Evolutionary conservation across 2,113 vertebrate genomes (phyloP).

Genomic region (Callocephalon fimbriatum): DNA sequence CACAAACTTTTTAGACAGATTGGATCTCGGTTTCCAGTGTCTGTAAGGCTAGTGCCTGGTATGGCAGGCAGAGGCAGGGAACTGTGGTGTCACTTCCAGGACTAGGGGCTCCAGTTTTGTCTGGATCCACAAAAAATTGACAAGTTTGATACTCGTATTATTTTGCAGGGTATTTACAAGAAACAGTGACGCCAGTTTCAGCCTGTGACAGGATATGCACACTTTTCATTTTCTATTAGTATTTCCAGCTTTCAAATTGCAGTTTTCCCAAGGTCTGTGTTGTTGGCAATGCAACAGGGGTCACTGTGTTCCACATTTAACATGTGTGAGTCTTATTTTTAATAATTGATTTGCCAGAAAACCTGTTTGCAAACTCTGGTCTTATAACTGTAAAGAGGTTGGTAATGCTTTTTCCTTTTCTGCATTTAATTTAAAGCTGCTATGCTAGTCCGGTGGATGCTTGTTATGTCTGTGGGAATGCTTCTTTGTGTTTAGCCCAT

Average conservation of each 20-base stretch:
- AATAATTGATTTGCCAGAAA: slow-evolving; percentile 1
- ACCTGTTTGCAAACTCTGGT: background rate
- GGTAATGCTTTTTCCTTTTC: background rate
- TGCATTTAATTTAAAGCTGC: background rate
- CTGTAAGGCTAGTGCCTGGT: background rate
- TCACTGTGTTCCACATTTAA: background rate
- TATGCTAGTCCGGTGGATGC: background rate
- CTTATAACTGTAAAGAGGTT: background rate
- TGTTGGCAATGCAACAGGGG: background rate
- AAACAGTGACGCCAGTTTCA: background rate
- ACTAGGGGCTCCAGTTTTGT: background rate
- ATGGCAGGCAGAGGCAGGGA: background rate
- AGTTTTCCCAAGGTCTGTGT: background rate
- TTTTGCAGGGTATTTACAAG: background rate
- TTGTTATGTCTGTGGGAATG: background rate
- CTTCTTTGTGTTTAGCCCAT: background rate
- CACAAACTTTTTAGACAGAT: background rate
- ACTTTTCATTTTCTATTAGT: background rate
- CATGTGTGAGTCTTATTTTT: background rate
- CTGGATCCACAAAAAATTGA: background rate
- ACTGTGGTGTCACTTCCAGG: accelerated
- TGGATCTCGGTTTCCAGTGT: background rate
- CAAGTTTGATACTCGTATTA: background rate
- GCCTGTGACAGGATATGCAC: background rate
- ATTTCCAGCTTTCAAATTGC: background rate